These are phyloP conservation scores for Crocidura indochinensis DNA, from an alignment of 2,797 vertebrate species.

Conservation along the genomic window DNA sequence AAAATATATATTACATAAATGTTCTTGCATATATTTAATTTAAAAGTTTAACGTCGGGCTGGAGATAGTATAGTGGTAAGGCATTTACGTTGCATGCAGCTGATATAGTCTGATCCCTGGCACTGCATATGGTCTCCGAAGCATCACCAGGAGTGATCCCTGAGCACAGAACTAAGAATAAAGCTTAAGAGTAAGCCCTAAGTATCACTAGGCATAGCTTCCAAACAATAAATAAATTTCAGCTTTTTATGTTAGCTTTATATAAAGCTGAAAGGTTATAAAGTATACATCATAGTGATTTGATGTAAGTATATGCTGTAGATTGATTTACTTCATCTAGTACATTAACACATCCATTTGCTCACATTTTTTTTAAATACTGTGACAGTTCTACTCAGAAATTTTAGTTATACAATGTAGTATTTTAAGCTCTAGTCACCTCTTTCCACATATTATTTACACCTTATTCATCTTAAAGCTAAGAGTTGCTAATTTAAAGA, in stretches of 20 bases:
- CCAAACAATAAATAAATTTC: not conserved
- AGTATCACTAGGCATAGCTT: not conserved
- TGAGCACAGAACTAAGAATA: not conserved
- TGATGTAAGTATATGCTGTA: not conserved
- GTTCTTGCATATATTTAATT: not conserved
- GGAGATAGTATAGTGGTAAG: too few species aligned
- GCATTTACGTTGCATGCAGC: too few species aligned
- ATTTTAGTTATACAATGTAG: not conserved
- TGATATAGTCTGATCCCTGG: too few species aligned
- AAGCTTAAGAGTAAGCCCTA: not conserved
- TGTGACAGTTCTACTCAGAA: not conserved
- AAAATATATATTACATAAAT: constrained; percentile 15
- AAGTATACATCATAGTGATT: not conserved
- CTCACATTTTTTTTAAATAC: not conserved
- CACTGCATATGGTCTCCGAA: too few species aligned
- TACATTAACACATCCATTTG: not conserved
- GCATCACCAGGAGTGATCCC: too few species aligned
- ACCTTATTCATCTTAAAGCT: not conserved
- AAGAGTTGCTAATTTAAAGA: not conserved
- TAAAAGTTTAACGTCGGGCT: not conserved
- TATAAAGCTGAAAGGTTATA: constrained; percentile 13
- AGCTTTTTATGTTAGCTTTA: not conserved
- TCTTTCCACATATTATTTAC: not conserved
- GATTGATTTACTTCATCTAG: not conserved
- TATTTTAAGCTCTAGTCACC: not conserved